Conservation (phyloP, 2,113 vertebrate genomes). For the Chamaea fasciata region DNA sequence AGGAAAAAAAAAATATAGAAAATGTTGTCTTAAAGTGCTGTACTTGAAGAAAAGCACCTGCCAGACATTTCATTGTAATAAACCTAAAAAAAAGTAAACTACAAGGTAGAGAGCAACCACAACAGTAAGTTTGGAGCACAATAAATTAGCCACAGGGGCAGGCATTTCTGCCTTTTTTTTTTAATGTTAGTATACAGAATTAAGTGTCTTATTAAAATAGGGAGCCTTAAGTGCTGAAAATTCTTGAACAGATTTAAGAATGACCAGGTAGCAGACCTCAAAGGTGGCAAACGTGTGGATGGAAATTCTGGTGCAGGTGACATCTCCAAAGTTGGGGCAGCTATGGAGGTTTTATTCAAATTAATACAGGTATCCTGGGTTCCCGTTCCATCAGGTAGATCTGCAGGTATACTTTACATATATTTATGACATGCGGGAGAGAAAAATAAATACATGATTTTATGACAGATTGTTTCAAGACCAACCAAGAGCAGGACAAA, state of each 20-base stretch:
- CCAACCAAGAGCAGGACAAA: neutral
- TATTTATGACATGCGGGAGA: neutral
- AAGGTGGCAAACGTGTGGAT: neutral
- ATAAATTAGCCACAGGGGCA: neutral
- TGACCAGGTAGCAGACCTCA: slow-evolving; percentile 13
- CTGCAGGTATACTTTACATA: slow-evolving; percentile 24
- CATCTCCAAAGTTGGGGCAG: neutral
- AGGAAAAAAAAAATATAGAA: neutral
- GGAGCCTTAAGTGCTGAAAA: neutral
- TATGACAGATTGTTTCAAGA: neutral
- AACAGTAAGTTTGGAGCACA: neutral
- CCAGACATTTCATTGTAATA: neutral
- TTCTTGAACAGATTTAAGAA: neutral
- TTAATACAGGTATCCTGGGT: neutral
- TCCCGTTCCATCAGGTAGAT: neutral
- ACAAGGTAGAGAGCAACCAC: neutral
- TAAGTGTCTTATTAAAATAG: neutral
- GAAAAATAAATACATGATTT: neutral
- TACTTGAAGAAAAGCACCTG: neutral
- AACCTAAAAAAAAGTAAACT: neutral
- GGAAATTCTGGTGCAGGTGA: neutral
- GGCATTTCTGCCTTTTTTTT: neutral
- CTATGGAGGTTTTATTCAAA: neutral
- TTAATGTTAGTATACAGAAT: neutral
- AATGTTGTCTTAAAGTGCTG: neutral